Evolutionary conservation across 2,888 invertebrate species (phyloP).

Genomic region (Pyrrhia umbra): DNA sequence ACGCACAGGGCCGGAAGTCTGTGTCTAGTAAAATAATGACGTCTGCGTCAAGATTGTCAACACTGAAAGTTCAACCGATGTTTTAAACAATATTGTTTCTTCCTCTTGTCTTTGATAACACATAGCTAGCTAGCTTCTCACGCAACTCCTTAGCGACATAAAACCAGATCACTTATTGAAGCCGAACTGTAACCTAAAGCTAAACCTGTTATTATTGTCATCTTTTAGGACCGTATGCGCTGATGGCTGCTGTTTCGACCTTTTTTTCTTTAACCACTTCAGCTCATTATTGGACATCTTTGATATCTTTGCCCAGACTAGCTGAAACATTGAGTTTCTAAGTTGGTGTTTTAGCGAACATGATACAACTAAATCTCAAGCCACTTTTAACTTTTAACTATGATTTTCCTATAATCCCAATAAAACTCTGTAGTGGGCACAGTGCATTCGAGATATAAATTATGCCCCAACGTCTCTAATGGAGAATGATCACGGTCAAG

Average conservation of each 20-base stretch:
- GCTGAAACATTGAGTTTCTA: constrained; percentile 6
- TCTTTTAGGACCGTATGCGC: constrained; percentile 8
- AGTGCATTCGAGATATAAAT: constrained; percentile 34
- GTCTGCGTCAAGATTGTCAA: too few relatives aligned
- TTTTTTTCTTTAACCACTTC: neutral
- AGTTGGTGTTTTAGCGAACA: neutral
- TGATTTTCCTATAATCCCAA: constrained; percentile 23
- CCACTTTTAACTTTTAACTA: neutral
- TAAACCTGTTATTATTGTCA: too few relatives aligned
- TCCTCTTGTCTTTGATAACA: too few relatives aligned
- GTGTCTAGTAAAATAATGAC: too few relatives aligned
- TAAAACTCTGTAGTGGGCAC: constrained; percentile 14
- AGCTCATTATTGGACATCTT: neutral
- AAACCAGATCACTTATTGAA: too few relatives aligned
- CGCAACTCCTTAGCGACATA: too few relatives aligned
- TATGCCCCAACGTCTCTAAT: constrained; percentile 44
- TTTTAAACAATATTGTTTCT: too few relatives aligned
- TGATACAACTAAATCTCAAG: neutral
- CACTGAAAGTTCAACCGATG: neutral
- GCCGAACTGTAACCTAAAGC: too few relatives aligned
- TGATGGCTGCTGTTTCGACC: neutral
- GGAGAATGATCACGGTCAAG: constrained; percentile 42
- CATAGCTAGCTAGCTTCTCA: too few relatives aligned
- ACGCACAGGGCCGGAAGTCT: too few relatives aligned
- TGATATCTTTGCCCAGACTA: neutral